Percentiles rank a stretch among this genome's conserved stretches.
Conservation (phyloP, 2,113 vertebrate genomes). For the Rafetus swinhoei region DNA sequence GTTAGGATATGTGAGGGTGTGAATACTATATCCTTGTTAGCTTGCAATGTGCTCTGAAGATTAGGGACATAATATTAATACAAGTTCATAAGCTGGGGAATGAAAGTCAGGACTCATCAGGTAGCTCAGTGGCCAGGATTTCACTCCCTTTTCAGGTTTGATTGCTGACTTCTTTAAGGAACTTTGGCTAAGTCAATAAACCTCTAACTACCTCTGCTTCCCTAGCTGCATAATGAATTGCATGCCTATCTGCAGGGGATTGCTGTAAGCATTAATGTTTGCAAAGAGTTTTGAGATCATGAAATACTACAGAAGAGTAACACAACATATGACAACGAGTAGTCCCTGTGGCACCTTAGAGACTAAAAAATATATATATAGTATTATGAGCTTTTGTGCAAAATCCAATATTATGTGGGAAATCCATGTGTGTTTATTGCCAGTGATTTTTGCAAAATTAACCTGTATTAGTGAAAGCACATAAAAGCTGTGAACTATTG, state of each 20-base stretch:
- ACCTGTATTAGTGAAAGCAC: constrained; percentile 59
- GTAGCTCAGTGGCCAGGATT: not conserved
- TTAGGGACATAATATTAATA: not conserved
- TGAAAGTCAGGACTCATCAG: not conserved
- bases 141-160: not conserved
- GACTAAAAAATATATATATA: too few species aligned
- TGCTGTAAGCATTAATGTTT: rapidly evolving
- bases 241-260: not conserved
- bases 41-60: not conserved
- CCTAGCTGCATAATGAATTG: rapidly evolving
- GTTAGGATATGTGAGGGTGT: not conserved
- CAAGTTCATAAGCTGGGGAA: not conserved
- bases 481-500: constrained; percentile 50
- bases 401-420: not conserved
- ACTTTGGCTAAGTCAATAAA: not conserved
- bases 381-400: too few species aligned
- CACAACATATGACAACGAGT: not conserved
- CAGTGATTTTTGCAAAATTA: constrained; percentile 32
- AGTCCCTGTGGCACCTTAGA: too few species aligned
- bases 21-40: not conserved
- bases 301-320: not conserved
- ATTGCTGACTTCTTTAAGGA: not conserved
- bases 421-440: constrained; percentile 17
- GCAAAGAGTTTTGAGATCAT: rapidly evolving
- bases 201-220: rapidly evolving